Evolutionary conservation across 2,888 invertebrate species (phyloP), one percentile per base, ranked within the genome.

Genomic region (Dicranocentrus wangi): DNA sequence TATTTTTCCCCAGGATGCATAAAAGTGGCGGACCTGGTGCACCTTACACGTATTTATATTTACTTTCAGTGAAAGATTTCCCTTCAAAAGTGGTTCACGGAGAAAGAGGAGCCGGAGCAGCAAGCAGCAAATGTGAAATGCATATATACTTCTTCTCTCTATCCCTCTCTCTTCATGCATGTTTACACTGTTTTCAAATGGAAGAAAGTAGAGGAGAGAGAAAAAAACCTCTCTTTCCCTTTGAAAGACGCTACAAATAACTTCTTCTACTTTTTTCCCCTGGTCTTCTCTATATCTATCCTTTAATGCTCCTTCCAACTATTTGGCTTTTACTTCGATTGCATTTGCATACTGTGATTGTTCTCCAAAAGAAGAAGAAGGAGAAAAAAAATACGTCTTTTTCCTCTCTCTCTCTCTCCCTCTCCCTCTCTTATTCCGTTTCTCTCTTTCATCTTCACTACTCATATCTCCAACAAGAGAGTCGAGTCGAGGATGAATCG

Each of bases 321-420:
- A 65, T 73, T 66, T 32, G 42, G 42, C 39, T 76, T 75, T 75
- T 28, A 53, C 65, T 73, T 58, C 63, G 60, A 72, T 66, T 78
- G 53, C 70, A 78, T 78, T 78, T 78, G 78, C 78, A 78, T 78
- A 78, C 78, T 28, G 39, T 65, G 78, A 78, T 78, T 78, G 78
- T 71, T 71, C 43, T 60, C 42, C 21, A 58, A 60, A 55, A 60
- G n/a, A n/a, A n/a, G n/a, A n/a, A n/a, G n/a, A n/a, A n/a, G n/a
- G n/a, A n/a, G n/a, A n/a, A n/a, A n/a, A n/a, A n/a, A n/a, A n/a
- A n/a, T n/a, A n/a, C n/a, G n/a, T n/a, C n/a, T 47, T 47, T 47
- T n/a, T n/a, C n/a, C 5, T 47, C 27, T 60, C 42, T 71, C 19
- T 21, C 8, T 58, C 2, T 43, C 53, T 70, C 42, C 55, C 28